These are phyloP conservation scores for Dipus sagitta DNA, from an alignment of 2,797 vertebrate species.

Conservation along the genomic window DNA sequence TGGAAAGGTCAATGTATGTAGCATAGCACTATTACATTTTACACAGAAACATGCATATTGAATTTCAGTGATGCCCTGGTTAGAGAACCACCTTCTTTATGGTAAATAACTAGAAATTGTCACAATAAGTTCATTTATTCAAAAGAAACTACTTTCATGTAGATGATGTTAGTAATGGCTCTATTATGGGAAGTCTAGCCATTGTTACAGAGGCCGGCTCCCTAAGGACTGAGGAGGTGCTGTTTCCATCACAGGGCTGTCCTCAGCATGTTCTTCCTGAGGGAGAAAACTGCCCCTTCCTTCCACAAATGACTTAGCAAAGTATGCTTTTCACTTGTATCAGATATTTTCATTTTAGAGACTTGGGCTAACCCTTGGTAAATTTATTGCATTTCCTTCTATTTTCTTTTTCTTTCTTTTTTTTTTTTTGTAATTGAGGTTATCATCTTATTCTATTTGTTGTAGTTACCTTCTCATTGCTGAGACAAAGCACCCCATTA, in stretches of 20 bases:
- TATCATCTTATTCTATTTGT: slow-evolving; percentile 6
- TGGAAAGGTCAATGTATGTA: slow-evolving; percentile 62
- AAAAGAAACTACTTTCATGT: slow-evolving; percentile 44
- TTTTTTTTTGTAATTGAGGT: slow-evolving; percentile 34
- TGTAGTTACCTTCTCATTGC: too few species aligned
- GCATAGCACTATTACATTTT: slow-evolving; percentile 39
- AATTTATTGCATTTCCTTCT: slow-evolving; percentile 26
- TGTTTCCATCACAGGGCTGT: background rate
- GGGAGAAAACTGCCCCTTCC: background rate
- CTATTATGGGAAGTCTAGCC: background rate
- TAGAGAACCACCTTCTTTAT: slow-evolving; percentile 37
- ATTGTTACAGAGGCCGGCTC: background rate
- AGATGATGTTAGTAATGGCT: slow-evolving; percentile 12
- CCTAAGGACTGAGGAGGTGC: background rate
- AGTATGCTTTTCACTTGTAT: background rate
- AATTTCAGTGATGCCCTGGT: slow-evolving; percentile 9
- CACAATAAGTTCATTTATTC: slow-evolving; percentile 37
- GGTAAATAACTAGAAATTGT: slow-evolving; percentile 25
- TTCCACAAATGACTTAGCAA: background rate
- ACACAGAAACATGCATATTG: slow-evolving; percentile 1
- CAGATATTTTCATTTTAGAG: slow-evolving; percentile 5
- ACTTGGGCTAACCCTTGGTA: background rate
- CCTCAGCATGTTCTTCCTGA: background rate
- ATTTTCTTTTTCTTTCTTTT: background rate
- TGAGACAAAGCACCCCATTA: too few species aligned